These are phyloP conservation scores for Ectemnius continuus DNA, from an alignment of 2,888 invertebrate genomes.

Conservation along the genomic window DNA sequence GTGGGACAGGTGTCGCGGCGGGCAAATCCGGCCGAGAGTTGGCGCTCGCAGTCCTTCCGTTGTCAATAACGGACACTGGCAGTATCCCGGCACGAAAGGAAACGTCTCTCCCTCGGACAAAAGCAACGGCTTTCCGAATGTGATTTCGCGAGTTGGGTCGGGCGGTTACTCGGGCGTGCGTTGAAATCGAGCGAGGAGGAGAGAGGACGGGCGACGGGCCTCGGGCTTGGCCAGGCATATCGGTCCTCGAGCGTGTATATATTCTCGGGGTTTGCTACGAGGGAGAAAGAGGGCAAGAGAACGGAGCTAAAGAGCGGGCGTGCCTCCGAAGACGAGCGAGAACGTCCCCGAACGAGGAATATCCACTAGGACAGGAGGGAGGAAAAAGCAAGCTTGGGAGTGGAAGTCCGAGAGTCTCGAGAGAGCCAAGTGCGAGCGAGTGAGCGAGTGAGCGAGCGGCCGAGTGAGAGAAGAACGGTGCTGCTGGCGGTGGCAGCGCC, in stretches of 20 bases:
- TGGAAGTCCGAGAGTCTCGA: too few species aligned
- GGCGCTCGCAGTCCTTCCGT: constrained; percentile 71
- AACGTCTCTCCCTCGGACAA: constrained; percentile 56
- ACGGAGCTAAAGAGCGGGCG: constrained; percentile 49
- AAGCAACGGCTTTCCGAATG: constrained; percentile 31
- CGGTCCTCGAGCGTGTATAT: not conserved
- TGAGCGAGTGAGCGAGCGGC: not conserved
- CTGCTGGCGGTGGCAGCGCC: constrained; percentile 4
- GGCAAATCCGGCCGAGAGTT: constrained; percentile 58
- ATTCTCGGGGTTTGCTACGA: not conserved
- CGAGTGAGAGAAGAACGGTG: not conserved
- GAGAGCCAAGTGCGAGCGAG: not conserved
- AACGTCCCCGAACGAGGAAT: constrained; percentile 30
- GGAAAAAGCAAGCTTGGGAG: not conserved
- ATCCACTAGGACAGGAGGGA: constrained; percentile 10
- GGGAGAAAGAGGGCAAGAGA: not conserved
- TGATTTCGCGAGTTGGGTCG: constrained; percentile 28
- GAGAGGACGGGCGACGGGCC: too few species aligned
- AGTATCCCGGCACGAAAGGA: constrained; percentile 68
- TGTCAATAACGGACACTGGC: constrained; percentile 74
- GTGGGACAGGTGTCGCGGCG: constrained; percentile 54
- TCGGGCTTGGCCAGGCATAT: too few species aligned
- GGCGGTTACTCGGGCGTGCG: constrained; percentile 15
- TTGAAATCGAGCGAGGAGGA: not conserved
- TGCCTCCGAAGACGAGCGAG: constrained; percentile 54